These are phyloP conservation scores for Epistrophe eligans DNA, from an alignment of 2,888 invertebrate genomes.

Conservation along the genomic window DNA sequence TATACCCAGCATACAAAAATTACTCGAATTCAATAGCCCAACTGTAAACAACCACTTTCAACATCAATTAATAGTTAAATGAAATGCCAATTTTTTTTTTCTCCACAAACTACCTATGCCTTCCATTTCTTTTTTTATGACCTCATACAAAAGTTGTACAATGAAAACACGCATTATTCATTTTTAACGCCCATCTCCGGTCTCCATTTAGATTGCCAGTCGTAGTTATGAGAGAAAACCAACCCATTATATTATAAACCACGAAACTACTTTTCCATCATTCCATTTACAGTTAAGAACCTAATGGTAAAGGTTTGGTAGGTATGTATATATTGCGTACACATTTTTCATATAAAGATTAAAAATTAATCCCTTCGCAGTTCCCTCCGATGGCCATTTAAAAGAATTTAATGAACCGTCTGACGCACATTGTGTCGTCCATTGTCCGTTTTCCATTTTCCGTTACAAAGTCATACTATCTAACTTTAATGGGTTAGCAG, in stretches of 20 bases:
- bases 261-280: conserved; percentile 51
- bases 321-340: not conserved
- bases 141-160: conserved; percentile 36
- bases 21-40: too few species aligned
- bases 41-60: not conserved
- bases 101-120: not conserved
- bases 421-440: conserved; percentile 11
- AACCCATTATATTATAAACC: conserved; percentile 29
- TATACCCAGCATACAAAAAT: too few species aligned
- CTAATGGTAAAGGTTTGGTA: conserved; percentile 30
- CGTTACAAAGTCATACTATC: conserved; percentile 19
- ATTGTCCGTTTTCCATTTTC: conserved; percentile 7
- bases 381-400: conserved; percentile 63
- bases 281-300: conserved; percentile 61
- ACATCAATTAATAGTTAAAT: not conserved
- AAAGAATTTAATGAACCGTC: conserved; percentile 67
- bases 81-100: not conserved
- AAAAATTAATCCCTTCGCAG: conserved; percentile 56
- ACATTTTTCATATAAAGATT: conserved; percentile 68
- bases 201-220: not conserved
- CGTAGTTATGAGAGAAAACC: not conserved
- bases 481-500: conserved; percentile 70
- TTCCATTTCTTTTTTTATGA: not conserved
- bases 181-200: conserved; percentile 25
- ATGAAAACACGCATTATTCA: conserved; percentile 24